Evolutionary conservation across 2,797 vertebrate genomes (phyloP), one percentile per base, ranked within the genome.

Genomic region (Chaunax sp.): DNA sequence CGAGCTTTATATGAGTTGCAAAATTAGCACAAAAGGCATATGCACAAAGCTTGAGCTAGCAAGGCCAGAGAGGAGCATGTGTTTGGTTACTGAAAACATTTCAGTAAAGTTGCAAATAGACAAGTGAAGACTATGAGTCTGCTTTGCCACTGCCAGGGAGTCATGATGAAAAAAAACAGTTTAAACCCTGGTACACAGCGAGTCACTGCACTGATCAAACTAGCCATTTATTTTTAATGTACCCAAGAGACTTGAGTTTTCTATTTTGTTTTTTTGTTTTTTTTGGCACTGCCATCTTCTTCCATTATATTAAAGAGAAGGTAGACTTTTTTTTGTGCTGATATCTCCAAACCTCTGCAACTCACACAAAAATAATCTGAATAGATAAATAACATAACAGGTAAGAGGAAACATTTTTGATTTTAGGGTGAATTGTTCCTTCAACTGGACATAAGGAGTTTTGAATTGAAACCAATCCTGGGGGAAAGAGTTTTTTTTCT

Each of bases 181-280:
- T 22, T 26, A 53, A 61, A 67, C 16, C 15, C 9, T 26, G 7
- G 13, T 44, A 18, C 26, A 5, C 13, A 53, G 15, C 13, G 16
- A 46, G 12, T 41, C 16, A 38, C 56, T 64, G 28, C 3, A 45
- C 23, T 61, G 54, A 64, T 82, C 19, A 57, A 46, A 53, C 50
- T 30, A 50, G n/a, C 41, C 22, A 63, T 76, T 68, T 58, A 45
- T 51, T 72, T 51, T 51, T 47, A 28, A 54, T 56, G n/a, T 61
- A 25, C 12, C 40, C 6, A 50, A 37, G 5, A 41, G 5, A 41
- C 40, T 67, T 75, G 12, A 43, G 26, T 57, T 38, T 20, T 37
- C 9, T 37, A 14, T 3, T 4, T 12, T 3, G 11, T 12, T 7
- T 37, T 37, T 37, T 37, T 5, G 5, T 30, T 30, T 5, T 30